Conservation (phyloP, 2,888 invertebrate species). For the Suillia variegata region DNA sequence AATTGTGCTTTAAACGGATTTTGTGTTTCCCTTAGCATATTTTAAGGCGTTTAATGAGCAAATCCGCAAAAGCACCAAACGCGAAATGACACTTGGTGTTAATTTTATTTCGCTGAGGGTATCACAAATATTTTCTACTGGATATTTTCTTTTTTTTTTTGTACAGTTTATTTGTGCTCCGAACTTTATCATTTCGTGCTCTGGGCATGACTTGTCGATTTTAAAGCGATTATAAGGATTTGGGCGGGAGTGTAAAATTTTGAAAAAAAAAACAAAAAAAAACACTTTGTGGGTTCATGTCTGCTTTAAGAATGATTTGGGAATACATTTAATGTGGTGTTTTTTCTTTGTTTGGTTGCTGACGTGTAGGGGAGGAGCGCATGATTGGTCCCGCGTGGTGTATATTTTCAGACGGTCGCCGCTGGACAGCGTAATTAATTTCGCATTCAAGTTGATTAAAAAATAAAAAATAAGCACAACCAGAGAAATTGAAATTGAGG, state of each 20-base stretch:
- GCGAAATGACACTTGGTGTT: too few species aligned
- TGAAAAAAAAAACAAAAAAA: not conserved
- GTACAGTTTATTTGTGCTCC: not conserved
- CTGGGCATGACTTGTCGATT: constrained; percentile 8
- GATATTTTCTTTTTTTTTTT: not conserved
- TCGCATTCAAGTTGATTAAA: constrained; percentile 23
- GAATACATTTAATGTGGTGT: not conserved
- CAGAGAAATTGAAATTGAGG: too few species aligned
- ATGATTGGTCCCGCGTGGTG: not conserved
- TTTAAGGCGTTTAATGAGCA: not conserved
- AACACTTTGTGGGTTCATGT: constrained; percentile 10
- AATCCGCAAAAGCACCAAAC: not conserved
- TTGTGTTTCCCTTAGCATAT: not conserved
- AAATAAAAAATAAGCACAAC: constrained; percentile 15
- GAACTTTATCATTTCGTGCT: constrained; percentile 8
- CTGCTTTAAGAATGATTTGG: constrained; percentile 6
- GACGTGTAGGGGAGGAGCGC: too few species aligned
- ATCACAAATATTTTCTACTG: not conserved
- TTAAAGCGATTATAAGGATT: not conserved
- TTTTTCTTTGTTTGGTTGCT: not conserved
- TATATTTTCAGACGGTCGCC: not conserved
- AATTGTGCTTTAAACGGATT: constrained; percentile 1
- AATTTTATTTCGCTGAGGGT: too few species aligned
- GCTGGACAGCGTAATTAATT: constrained; percentile 37
- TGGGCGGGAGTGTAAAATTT: too few species aligned